phyloP scores from a whole-genome alignment of 2,888 invertebrate genomes.

The Drosophila kambysellisi region DNA sequence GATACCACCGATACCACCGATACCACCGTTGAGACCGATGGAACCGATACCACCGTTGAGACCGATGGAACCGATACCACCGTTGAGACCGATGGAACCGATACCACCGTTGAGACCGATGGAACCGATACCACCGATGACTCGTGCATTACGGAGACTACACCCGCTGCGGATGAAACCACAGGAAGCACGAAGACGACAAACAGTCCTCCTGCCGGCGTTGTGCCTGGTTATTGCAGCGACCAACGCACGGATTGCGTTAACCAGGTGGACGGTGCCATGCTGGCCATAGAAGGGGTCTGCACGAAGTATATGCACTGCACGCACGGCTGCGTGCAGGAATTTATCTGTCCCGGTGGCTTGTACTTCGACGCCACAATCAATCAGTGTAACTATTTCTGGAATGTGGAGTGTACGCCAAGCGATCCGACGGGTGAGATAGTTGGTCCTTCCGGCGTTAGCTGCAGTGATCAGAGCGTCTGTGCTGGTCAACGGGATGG shows the following conservation, averaged over 20 bases:
- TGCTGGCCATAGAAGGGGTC: constrained; percentile 42
- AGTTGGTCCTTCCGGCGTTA: constrained; percentile 67
- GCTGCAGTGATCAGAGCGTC: constrained; percentile 40
- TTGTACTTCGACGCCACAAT: constrained; percentile 61
- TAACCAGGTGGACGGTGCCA: constrained; percentile 12
- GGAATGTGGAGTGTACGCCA: constrained; percentile 62
- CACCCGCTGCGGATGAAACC: constrained; percentile 19
- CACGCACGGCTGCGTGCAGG: constrained; percentile 42
- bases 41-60: constrained; percentile 6
- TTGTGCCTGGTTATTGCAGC: constrained; percentile 42
- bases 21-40: constrained; percentile 24
- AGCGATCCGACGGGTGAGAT: constrained; percentile 13
- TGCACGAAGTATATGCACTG: constrained; percentile 71
- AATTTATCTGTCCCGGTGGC: constrained; percentile 65
- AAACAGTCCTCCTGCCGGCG: constrained; percentile 1
- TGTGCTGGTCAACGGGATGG: constrained; percentile 55
- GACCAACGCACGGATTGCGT: constrained; percentile 43
- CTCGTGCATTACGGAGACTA: not conserved
- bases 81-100: constrained; percentile 1
- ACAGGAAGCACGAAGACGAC: constrained; percentile 14
- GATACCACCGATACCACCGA: not conserved
- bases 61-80: no score
- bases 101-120: constrained; percentile 25
- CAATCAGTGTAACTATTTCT: constrained; percentile 64
- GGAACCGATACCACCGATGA: constrained; percentile 5